Percentiles rank a stretch among this genome's conserved stretches.
Conservation (phyloP, 1,140 invertebrate species). For the Andricus grossulariae region DNA sequence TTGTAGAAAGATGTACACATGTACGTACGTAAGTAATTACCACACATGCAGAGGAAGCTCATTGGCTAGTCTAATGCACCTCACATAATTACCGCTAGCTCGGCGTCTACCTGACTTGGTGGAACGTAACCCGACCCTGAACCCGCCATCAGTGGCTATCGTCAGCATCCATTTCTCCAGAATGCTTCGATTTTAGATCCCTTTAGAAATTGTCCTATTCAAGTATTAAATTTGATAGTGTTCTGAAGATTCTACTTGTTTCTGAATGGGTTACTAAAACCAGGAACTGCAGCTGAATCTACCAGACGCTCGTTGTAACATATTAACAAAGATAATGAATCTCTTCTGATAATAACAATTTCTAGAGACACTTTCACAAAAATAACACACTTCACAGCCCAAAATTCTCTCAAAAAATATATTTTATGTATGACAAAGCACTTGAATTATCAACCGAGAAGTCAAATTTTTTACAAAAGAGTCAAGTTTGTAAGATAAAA, state of each 20-base stretch:
- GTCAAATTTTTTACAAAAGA: no score
- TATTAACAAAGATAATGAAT: no score
- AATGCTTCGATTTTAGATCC: not conserved
- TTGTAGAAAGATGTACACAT: no score
- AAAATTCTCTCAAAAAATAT: no score
- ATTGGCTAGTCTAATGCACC: not conserved
- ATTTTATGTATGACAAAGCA: no score
- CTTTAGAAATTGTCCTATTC: not conserved
- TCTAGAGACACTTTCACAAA: no score
- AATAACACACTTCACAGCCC: no score
- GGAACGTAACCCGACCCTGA: not conserved
- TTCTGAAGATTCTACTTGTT: constrained; percentile 3
- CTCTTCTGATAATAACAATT: no score
- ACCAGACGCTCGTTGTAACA: no score
- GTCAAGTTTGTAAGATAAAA: no score
- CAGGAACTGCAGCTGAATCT: not conserved
- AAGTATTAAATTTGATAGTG: not conserved
- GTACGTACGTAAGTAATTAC: no score
- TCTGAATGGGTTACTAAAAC: not conserved
- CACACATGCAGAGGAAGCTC: not conserved
- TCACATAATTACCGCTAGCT: not conserved
- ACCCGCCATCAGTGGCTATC: constrained; percentile 25
- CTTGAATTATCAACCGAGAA: no score
- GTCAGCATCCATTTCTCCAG: not conserved
- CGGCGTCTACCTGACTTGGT: not conserved